A percentile compares a stretch with the other conserved stretches of the same genome.
These are phyloP conservation scores for Pterophyllum scalare DNA, from an alignment of 2,113 vertebrate genomes.

Conservation along the genomic window DNA sequence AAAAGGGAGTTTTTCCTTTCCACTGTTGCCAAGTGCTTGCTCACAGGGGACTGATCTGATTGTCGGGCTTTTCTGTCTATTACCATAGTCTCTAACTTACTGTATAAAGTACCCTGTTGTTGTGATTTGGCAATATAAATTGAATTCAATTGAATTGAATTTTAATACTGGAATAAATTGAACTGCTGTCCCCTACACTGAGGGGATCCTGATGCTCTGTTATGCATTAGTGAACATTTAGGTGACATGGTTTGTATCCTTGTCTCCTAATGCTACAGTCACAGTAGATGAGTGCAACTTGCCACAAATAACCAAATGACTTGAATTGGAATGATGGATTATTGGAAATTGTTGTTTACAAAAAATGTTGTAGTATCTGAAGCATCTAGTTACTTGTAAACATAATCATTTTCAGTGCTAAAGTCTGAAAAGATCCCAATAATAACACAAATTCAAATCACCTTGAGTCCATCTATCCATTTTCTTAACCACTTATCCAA, in stretches of 20 bases:
- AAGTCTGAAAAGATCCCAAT: background rate
- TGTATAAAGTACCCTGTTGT: too few relatives aligned
- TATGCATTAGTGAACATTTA: background rate
- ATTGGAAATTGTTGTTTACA: background rate
- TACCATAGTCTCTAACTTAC: too few relatives aligned
- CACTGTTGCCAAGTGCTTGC: too few relatives aligned
- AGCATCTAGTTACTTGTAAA: background rate
- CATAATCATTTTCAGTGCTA: fast-evolving
- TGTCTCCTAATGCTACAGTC: background rate
- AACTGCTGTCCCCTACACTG: background rate
- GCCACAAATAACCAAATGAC: background rate
- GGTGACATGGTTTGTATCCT: background rate
- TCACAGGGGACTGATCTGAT: too few relatives aligned
- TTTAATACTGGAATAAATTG: background rate
- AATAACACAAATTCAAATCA: background rate
- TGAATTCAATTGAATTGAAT: too few relatives aligned
- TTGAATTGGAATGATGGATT: background rate
- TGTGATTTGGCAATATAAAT: too few relatives aligned
- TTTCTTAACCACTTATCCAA: background rate
- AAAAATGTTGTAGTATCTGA: background rate
- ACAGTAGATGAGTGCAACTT: too few relatives aligned
- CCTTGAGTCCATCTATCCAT: background rate
- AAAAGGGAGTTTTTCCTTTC: too few relatives aligned
- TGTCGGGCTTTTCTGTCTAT: too few relatives aligned
- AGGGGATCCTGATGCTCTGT: background rate